phyloP scores from a whole-genome alignment of 2,888 invertebrate genomes.

The Lasioglossum leucozonium region DNA sequence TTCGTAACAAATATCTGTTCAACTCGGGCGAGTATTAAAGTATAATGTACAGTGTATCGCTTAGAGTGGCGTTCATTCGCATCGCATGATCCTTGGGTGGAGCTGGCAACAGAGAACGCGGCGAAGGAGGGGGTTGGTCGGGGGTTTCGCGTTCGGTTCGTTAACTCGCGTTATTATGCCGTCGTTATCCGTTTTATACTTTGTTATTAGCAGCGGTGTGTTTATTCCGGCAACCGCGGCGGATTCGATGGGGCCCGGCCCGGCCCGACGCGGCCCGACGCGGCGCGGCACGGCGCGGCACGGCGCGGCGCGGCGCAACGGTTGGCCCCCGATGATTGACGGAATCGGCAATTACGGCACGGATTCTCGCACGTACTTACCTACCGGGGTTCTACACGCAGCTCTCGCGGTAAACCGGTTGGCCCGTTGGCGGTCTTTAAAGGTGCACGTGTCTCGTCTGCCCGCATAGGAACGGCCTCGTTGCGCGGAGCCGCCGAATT shows the following conservation, averaged over 20 bases:
- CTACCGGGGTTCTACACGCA: constrained; percentile 65
- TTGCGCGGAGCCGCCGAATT: not conserved
- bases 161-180: constrained; percentile 67
- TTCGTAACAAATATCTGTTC: too few species aligned
- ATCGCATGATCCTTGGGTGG: constrained; percentile 52
- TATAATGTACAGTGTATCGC: constrained; percentile 52
- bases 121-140: not conserved
- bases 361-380: constrained; percentile 70
- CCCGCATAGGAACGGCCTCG: constrained; percentile 52
- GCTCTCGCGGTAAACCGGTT: constrained; percentile 76
- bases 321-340: constrained; percentile 67
- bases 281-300: too few species aligned
- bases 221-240: constrained; percentile 50
- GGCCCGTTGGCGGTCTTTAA: constrained; percentile 63
- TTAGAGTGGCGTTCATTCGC: constrained; percentile 39
- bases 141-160: constrained; percentile 62
- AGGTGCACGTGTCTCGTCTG: constrained; percentile 71
- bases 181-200: constrained; percentile 65
- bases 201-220: constrained; percentile 66
- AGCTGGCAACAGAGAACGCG: not conserved
- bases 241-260: constrained; percentile 40
- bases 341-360: constrained; percentile 70
- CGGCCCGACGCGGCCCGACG: too few species aligned
- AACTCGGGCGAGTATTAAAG: constrained; percentile 26
- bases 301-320: not conserved